Evolutionary conservation across 2,888 invertebrate genomes (phyloP), one percentile per base, ranked within the genome.

Genomic region (Phortica okadai): DNA sequence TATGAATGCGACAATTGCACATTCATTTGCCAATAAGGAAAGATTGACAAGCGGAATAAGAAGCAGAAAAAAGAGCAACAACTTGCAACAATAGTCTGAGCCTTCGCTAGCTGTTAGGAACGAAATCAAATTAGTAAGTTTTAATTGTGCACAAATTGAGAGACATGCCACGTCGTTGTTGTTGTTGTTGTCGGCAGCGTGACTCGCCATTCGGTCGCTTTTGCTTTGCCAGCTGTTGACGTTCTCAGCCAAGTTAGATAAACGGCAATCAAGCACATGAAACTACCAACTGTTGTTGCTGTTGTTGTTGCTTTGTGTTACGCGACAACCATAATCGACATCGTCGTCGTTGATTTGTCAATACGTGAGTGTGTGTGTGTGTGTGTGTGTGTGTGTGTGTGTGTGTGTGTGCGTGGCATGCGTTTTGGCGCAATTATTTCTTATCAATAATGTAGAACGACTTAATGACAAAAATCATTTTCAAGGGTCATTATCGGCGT

Each of bases 381-480:
- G 33, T 33, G 33, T 33, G 33, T 1, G 1, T 33, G 33, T 33
- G 33, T 33, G 33, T 33, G 1, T 33, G 33, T 33, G 33, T 33
- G 33, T 33, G 3, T 33, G 33, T 0, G 33, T 1, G 33, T 8
- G n/a, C 7, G n/a, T 21, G 7, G 59, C 59, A 14, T 67, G 44
- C 67, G 42, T 42, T 44, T 42, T 8, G 25, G 64, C 25, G 54
- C 70, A 72, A 72, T 72, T 72, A 72, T 72, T 56, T 72, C 70
- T 72, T 72, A 72, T 72, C 70, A 72, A 72, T 72, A 72, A 72
- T 72, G 70, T 72, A 72, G 33, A 10, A 21, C 33, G 54, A 72
- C 70, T 72, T 72, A 72, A 72, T 72, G 70, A 72, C 70, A 72
- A 72, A 56, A 72, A 72, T 72, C 70, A 72, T 72, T 72, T 56